phyloP scores from a whole-genome alignment of 2,888 invertebrate genomes.

The Iphiclides podalirius region DNA sequence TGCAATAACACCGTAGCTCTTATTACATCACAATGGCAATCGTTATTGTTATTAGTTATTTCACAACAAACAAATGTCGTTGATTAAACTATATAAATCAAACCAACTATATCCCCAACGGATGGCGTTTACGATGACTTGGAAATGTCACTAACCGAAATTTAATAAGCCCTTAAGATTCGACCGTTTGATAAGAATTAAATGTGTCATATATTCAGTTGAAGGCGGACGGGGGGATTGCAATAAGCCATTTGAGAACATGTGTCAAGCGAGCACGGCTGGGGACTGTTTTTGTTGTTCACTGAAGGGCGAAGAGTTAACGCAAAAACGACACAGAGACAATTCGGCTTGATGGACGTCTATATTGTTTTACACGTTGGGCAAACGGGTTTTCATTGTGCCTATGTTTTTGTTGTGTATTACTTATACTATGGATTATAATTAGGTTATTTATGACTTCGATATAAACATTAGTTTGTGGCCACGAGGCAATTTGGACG shows the following conservation, averaged over 20 bases:
- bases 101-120: background rate
- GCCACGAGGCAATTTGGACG: constrained; percentile 34
- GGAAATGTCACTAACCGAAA: constrained; percentile 20
- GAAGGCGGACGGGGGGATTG: constrained; percentile 40
- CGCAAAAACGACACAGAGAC: constrained; percentile 25
- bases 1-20: constrained; percentile 16
- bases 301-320: constrained; percentile 28
- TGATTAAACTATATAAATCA: background rate
- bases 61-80: background rate
- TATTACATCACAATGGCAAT: background rate
- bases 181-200: constrained; percentile 35
- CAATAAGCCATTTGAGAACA: constrained; percentile 59
- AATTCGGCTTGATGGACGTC: constrained; percentile 16
- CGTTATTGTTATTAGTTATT: background rate
- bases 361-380: background rate
- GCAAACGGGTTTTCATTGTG: background rate
- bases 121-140: constrained; percentile 7
- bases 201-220: constrained; percentile 41
- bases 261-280: constrained; percentile 47
- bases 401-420: constrained; percentile 2
- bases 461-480: too few species aligned
- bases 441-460: too few species aligned
- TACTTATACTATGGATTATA: too few species aligned
- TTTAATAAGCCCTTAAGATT: constrained; percentile 25
- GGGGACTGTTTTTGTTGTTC: constrained; percentile 47